Conservation (phyloP, 2,888 invertebrate genomes). For the Cryptops parisi region DNA sequence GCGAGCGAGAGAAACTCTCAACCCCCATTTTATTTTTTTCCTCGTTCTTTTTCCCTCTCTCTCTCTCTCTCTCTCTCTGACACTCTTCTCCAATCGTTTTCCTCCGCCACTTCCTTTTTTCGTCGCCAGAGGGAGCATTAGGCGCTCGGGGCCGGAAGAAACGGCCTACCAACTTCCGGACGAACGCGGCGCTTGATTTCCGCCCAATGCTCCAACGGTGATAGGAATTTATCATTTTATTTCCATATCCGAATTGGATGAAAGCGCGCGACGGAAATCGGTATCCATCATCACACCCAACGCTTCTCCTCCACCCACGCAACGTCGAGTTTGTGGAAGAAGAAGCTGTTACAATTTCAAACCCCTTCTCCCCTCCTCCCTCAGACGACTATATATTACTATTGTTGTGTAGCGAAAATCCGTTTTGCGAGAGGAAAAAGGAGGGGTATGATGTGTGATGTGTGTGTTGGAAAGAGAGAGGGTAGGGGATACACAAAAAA, state of each 20-base stretch:
- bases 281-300: neutral
- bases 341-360: too few relatives aligned
- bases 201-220: neutral
- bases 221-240: neutral
- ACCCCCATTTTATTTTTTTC: too few relatives aligned
- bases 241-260: neutral
- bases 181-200: neutral
- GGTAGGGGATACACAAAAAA: too few relatives aligned
- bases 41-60: neutral
- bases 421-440: too few relatives aligned
- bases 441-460: too few relatives aligned
- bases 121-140: neutral
- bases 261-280: neutral
- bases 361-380: too few relatives aligned
- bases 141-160: neutral
- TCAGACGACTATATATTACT: too few relatives aligned
- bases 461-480: too few relatives aligned
- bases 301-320: neutral
- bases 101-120: neutral
- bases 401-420: too few relatives aligned
- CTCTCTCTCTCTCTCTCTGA: neutral
- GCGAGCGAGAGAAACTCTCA: too few relatives aligned
- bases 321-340: too few relatives aligned
- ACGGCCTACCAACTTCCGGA: neutral
- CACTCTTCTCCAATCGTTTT: neutral